These are phyloP conservation scores for Nineta flava DNA, from an alignment of 2,888 invertebrate genomes.

Conservation along the genomic window DNA sequence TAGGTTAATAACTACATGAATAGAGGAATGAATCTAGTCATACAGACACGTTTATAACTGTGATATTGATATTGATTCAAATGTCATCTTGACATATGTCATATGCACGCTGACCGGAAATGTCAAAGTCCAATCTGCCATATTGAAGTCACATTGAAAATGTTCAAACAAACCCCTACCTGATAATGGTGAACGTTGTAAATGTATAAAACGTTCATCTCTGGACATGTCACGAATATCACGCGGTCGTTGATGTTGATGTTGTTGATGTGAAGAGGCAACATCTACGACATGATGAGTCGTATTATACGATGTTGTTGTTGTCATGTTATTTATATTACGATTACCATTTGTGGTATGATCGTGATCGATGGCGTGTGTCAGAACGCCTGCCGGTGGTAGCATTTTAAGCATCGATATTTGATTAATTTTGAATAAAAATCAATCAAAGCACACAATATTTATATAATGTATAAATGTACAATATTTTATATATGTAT, in stretches of 20 bases:
- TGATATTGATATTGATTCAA: neutral
- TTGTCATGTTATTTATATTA: too few species aligned
- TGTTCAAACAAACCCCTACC: neutral
- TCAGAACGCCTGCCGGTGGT: slow-evolving; percentile 6
- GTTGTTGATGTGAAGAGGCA: neutral
- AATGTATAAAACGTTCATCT: slow-evolving; percentile 5
- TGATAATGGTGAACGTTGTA: slow-evolving; percentile 1
- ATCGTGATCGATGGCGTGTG: neutral
- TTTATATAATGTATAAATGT: neutral
- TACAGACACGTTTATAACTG: too few species aligned
- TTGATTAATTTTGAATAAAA: neutral
- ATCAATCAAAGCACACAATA: neutral
- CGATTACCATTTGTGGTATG: neutral
- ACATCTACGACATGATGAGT: neutral
- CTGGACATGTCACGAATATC: slow-evolving; percentile 7
- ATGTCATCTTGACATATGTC: slow-evolving; percentile 8
- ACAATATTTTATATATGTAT: neutral
- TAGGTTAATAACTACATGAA: too few species aligned
- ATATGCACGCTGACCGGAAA: slow-evolving; percentile 6
- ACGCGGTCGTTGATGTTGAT: neutral
- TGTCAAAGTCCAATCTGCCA: slow-evolving; percentile 7
- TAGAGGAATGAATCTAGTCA: too few species aligned
- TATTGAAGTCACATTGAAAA: slow-evolving; percentile 1
- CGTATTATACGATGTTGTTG: neutral
- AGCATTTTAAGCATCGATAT: slow-evolving; percentile 6